Base-by-base conservation (phyloP, 2,888 invertebrate species). In the Branchellion lobata region DNA sequence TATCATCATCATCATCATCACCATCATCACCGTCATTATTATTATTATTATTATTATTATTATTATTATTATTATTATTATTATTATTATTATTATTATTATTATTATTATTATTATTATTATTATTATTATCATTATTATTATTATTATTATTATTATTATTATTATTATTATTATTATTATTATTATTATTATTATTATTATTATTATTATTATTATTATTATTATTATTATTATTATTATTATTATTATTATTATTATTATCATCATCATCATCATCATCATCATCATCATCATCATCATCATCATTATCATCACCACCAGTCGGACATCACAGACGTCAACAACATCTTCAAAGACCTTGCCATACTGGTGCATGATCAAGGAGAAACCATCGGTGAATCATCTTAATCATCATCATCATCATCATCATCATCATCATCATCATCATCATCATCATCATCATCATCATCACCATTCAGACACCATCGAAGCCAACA, bases 261-360 rank as follows among this genome's bases (percentile, higher is more conserved):
- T n/a, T 27, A 24, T 27, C 11, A 18, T 51, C 34, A 14, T 14
- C 8, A 81, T 85, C 40, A 40, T 40, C 40, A 40, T 40, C 40
- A 40, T 40, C 40, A 40, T 40, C 40, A 40, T 53, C 85, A 24
- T 57, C 61, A 24, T 18, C 61, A 24, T 57, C 24, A 24, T 40
- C 40, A 40, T 40, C 40, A 40, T 40, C 40, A 40, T 40, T 14
- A 40, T 40, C 40, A 40, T 40, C 24, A 24, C n/a, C 34, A 34
- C 34, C 18, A 88, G 94, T 92, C 90, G 84, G 95, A 97, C 87
- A 97, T 97, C 84, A 90, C 92, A 85, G 95, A 94, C 83, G 96
- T 98, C 79, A 98, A 98, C 89, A 93, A 95, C 89, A 96, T 98
- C 85, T 98, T 97, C 89, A 96, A 95, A 89, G 95, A 97, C 87